These are phyloP conservation scores for Tenthredo livida DNA, from an alignment of 2,888 invertebrate genomes.

Conservation along the genomic window DNA sequence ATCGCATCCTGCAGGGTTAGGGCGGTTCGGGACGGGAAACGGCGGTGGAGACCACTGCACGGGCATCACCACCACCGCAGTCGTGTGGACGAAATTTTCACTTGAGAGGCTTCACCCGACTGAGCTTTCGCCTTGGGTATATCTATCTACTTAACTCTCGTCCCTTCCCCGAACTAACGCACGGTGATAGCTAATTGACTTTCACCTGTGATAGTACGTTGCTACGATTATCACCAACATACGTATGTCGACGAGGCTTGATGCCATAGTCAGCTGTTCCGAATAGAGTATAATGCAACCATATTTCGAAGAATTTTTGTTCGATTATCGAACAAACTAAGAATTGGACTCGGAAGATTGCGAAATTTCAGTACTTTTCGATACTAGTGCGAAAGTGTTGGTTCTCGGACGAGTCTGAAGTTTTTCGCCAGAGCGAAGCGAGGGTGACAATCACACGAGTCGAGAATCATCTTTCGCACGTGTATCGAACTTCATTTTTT, in stretches of 20 bases:
- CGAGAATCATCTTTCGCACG: too few relatives aligned
- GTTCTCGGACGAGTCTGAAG: too few relatives aligned
- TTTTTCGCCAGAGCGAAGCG: too few relatives aligned
- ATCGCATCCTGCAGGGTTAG: background rate
- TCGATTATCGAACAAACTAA: too few relatives aligned
- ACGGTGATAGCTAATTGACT: conserved; percentile 3
- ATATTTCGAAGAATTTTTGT: background rate
- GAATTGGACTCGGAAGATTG: too few relatives aligned
- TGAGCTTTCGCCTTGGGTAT: background rate
- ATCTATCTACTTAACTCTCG: background rate
- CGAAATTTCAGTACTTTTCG: too few relatives aligned
- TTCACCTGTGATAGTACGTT: background rate
- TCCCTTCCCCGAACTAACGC: background rate
- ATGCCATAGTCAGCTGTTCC: background rate
- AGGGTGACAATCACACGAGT: too few relatives aligned
- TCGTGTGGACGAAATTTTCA: conserved; percentile 20
- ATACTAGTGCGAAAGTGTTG: too few relatives aligned
- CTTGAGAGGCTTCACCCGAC: conserved; percentile 14
- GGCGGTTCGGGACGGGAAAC: background rate
- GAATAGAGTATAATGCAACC: background rate
- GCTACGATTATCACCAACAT: background rate
- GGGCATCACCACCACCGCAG: background rate
- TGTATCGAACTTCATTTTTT: too few relatives aligned
- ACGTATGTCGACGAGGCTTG: background rate
- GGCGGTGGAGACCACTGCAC: background rate